phyloP scores from a whole-genome alignment of 2,113 vertebrate species.

The Embiotoca jacksoni region DNA sequence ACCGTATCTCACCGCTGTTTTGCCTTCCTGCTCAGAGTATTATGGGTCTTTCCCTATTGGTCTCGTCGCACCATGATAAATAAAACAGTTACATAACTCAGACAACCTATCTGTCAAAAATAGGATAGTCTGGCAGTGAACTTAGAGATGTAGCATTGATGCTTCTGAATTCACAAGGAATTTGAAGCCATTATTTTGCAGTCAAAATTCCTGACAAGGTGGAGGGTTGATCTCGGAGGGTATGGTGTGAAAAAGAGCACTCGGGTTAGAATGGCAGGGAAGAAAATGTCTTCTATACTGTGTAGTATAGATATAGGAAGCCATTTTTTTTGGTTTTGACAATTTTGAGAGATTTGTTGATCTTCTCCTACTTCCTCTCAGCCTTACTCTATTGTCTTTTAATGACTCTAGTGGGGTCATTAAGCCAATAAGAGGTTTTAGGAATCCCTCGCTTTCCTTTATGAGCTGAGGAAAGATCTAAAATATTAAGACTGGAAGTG shows the following conservation, averaged over 20 bases:
- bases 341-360: constrained; percentile 10
- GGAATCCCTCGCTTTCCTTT: background rate
- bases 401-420: constrained; percentile 45
- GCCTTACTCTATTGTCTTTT: constrained; percentile 24
- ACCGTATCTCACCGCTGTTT: too few relatives aligned
- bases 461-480: background rate
- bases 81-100: background rate
- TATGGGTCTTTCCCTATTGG: background rate
- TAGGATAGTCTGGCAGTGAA: too few relatives aligned
- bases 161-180: too few relatives aligned
- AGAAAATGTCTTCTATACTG: background rate
- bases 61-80: background rate
- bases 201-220: too few relatives aligned
- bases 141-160: too few relatives aligned
- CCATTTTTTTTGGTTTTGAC: background rate
- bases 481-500: constrained; percentile 20
- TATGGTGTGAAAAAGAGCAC: background rate
- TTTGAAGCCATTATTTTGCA: too few relatives aligned
- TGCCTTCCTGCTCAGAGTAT: too few relatives aligned
- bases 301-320: background rate
- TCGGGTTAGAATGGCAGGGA: background rate
- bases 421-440: constrained; percentile 14
- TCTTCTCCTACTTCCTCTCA: background rate
- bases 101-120: background rate
- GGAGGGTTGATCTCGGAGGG: too few relatives aligned